Evolutionary conservation across 2,113 vertebrate species (phyloP).

Genomic region (Chunga burmeisteri): DNA sequence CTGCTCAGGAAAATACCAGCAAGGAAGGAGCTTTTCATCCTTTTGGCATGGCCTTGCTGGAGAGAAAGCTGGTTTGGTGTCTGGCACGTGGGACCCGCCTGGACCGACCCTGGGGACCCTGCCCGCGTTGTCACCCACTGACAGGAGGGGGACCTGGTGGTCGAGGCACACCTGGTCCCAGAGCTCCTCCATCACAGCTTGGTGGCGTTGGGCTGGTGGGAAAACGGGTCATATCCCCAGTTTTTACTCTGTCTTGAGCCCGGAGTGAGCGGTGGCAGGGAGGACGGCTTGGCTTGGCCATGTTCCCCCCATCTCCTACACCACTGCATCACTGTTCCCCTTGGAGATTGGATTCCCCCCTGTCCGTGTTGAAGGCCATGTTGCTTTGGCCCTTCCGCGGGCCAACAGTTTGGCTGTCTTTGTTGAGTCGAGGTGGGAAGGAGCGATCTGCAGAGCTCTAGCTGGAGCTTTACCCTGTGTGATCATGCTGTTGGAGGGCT

Average conservation of each 20-base stretch:
- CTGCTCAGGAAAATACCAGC: background rate
- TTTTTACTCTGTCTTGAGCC: background rate
- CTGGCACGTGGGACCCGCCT: accelerated
- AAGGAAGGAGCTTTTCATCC: background rate
- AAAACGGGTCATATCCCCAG: background rate
- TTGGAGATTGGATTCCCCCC: background rate
- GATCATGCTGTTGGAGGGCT: background rate
- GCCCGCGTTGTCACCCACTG: background rate
- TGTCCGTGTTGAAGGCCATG: accelerated
- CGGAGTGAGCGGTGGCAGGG: accelerated
- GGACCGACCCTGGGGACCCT: background rate
- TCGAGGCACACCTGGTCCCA: background rate
- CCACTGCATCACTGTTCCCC: background rate
- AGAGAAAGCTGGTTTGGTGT: background rate
- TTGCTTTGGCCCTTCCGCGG: background rate
- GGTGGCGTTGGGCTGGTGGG: background rate
- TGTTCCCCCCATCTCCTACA: background rate
- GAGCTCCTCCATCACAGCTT: background rate
- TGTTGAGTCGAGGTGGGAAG: background rate
- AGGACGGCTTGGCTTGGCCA: background rate
- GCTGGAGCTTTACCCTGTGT: background rate
- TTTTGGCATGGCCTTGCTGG: background rate
- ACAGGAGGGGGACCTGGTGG: background rate
- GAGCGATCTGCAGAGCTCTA: background rate
- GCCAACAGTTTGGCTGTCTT: background rate